Evolutionary conservation across 1,140 invertebrate species (phyloP).

Genomic region (Thaumatotibia leucotreta): DNA sequence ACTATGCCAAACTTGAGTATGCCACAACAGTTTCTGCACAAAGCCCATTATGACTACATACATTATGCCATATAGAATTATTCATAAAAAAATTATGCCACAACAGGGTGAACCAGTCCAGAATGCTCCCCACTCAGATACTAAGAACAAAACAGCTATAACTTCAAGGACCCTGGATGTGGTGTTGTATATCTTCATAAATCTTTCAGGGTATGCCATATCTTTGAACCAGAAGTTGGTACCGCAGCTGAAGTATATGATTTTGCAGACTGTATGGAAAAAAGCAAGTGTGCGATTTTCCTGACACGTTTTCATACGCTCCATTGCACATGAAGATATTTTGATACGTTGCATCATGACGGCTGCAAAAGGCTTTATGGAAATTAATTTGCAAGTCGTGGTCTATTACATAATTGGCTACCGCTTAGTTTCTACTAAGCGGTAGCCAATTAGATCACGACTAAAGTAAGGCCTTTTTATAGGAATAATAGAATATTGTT

Average conservation of each 20-base stretch:
- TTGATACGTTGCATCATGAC: background rate
- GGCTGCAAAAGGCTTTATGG: background rate
- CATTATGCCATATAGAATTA: too few relatives aligned
- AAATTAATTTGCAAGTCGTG: background rate
- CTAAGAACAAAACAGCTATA: constrained; percentile 16
- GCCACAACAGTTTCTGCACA: too few relatives aligned
- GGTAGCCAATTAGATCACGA: too few relatives aligned
- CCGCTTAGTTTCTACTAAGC: too few relatives aligned
- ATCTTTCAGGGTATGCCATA: background rate
- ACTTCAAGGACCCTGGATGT: background rate
- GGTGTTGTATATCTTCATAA: background rate
- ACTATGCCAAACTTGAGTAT: too few relatives aligned
- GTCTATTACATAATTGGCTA: background rate
- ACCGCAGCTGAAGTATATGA: background rate
- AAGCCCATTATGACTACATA: too few relatives aligned
- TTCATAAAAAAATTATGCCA: too few relatives aligned
- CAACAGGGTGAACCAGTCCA: too few relatives aligned
- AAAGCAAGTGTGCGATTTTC: background rate
- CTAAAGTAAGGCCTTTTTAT: too few relatives aligned
- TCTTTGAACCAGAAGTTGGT: background rate
- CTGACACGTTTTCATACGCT: background rate
- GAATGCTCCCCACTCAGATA: constrained; percentile 26
- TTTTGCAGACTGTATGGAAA: background rate
- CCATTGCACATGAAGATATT: background rate
- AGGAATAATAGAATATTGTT: too few relatives aligned